A percentile compares a stretch with the other conserved stretches of the same genome.
Evolutionary conservation across 2,113 vertebrate genomes (phyloP).

Genomic region (Lynx canadensis): DNA sequence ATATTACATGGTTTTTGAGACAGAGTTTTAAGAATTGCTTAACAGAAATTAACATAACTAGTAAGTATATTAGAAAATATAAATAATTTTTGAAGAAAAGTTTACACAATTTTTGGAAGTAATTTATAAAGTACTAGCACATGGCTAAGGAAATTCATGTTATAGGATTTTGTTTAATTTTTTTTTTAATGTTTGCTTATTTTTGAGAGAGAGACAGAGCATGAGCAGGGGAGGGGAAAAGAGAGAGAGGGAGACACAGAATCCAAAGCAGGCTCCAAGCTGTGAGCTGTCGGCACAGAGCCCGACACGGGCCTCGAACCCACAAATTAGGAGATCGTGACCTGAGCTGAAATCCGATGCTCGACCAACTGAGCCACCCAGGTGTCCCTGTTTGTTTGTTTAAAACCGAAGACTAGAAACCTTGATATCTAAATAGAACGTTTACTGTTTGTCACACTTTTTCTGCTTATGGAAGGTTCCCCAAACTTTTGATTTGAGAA

Average conservation of each 20-base stretch:
- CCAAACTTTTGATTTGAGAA: not conserved
- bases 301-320: too few species aligned
- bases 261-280: too few species aligned
- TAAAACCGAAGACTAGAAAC: not conserved
- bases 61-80: conserved; percentile 27
- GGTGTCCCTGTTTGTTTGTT: not conserved
- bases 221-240: too few species aligned
- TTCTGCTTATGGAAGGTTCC: not conserved
- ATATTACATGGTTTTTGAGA: not conserved
- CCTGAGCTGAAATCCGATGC: too few species aligned
- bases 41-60: not conserved
- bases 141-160: not conserved
- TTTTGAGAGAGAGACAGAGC: too few species aligned
- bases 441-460: conserved; percentile 21
- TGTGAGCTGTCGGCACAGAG: too few species aligned
- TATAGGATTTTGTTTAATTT: not conserved
- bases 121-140: not conserved
- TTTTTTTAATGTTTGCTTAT: too few species aligned
- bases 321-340: too few species aligned
- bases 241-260: too few species aligned
- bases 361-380: too few species aligned
- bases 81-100: not conserved
- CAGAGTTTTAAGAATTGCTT: not conserved
- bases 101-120: conserved; percentile 1
- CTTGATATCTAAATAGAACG: not conserved